Evolutionary conservation across 1,140 invertebrate species (phyloP).

Genomic region (Rhopalosiphum padi): DNA sequence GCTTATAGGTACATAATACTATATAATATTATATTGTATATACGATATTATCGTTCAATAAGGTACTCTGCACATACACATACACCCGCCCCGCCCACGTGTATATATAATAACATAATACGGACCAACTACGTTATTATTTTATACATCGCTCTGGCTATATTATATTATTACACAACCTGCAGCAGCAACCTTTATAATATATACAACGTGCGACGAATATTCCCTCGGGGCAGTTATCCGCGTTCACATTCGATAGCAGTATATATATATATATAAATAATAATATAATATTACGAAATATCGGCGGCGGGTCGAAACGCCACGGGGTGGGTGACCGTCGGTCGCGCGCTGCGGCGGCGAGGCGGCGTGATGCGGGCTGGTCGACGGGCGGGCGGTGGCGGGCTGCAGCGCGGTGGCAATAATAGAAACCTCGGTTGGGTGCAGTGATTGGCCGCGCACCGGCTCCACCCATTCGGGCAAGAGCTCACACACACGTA

Average conservation of each 20-base stretch:
- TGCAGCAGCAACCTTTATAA: too few species aligned
- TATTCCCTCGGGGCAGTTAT: neutral
- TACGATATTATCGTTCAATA: too few species aligned
- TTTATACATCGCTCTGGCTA: too few species aligned
- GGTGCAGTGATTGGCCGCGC: slow-evolving; percentile 55
- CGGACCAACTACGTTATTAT: too few species aligned
- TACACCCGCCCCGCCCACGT: too few species aligned
- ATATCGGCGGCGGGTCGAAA: neutral
- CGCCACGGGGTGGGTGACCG: neutral
- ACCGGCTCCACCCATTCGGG: slow-evolving; percentile 43
- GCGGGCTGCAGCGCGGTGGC: neutral
- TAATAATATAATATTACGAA: neutral
- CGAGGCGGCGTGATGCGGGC: neutral
- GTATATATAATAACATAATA: too few species aligned
- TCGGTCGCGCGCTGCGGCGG: neutral
- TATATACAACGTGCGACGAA: neutral
- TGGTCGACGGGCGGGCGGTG: neutral
- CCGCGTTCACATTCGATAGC: neutral
- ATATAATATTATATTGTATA: too few species aligned
- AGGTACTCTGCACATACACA: too few species aligned
- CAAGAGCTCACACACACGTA: neutral
- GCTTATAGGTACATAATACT: too few species aligned
- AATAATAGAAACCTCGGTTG: slow-evolving; percentile 55
- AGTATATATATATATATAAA: neutral
- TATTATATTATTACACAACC: too few species aligned